Percentiles rank a stretch among this genome's conserved stretches.
phyloP scores from a whole-genome alignment of 2,797 vertebrate species.

The Bovichtus diacanthus region DNA sequence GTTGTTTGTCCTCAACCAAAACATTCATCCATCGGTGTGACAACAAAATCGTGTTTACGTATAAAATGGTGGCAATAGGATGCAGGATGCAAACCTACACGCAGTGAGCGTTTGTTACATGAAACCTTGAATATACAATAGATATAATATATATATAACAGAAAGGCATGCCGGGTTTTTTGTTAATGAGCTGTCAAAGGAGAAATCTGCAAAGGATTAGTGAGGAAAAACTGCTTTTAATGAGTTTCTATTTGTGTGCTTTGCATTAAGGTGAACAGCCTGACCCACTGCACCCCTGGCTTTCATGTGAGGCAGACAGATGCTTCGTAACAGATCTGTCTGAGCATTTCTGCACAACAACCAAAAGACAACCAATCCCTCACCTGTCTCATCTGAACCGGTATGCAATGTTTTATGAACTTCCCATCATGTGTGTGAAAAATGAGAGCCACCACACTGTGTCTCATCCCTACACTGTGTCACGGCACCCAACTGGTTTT shows the following conservation, averaged over 20 bases:
- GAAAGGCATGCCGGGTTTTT: slow-evolving; percentile 27
- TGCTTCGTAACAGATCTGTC: slow-evolving; percentile 45
- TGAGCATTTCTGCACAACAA: background rate
- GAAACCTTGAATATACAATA: background rate
- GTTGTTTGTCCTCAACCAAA: slow-evolving; percentile 22
- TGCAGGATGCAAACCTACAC: background rate
- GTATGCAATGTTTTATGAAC: background rate
- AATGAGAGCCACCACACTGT: background rate
- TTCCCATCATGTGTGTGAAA: background rate
- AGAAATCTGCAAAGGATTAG: slow-evolving; percentile 62
- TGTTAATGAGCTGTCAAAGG: slow-evolving; percentile 58
- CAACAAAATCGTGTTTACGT: background rate
- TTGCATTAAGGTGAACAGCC: slow-evolving; percentile 52
- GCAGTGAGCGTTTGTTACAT: too few relatives aligned
- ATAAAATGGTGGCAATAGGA: background rate
- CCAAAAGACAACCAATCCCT: slow-evolving; percentile 1
- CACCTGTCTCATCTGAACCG: slow-evolving; percentile 28
- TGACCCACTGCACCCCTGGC: slow-evolving; percentile 32
- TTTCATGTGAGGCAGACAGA: slow-evolving; percentile 49
- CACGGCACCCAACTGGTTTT: background rate
- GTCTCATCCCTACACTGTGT: background rate
- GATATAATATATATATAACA: too few relatives aligned
- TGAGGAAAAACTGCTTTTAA: slow-evolving; percentile 51
- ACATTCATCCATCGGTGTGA: background rate
- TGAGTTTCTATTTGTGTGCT: slow-evolving; percentile 69